These are phyloP conservation scores for Siderastrea siderea DNA, from an alignment of 92 coral and sea anemone genomes.

Conservation along the genomic window DNA sequence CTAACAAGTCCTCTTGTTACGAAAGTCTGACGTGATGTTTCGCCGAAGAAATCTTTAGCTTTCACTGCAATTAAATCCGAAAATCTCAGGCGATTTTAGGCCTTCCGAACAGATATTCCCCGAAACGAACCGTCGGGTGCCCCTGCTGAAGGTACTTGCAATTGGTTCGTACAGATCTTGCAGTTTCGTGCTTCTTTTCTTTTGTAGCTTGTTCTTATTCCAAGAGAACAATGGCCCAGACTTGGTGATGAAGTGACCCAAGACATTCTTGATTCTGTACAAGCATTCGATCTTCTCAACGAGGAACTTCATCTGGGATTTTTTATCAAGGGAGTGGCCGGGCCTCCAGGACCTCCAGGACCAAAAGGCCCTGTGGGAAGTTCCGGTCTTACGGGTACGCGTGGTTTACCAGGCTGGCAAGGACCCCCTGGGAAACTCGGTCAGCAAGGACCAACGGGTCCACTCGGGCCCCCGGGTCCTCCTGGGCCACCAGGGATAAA, in stretches of 20 bases:
- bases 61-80: no score
- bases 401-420: slow-evolving; percentile 78
- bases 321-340: slow-evolving; percentile 87
- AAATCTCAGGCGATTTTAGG: no score
- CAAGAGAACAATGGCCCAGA: slow-evolving; percentile 78
- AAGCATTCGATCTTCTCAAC: slow-evolving; percentile 78
- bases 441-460: slow-evolving; percentile 78
- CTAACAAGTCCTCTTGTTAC: no score
- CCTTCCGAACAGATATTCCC: no score
- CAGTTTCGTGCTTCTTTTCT: background rate
- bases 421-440: slow-evolving; percentile 85
- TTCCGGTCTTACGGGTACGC: slow-evolving; percentile 73
- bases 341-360: slow-evolving; percentile 89
- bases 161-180: background rate
- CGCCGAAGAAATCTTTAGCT: no score
- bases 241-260: slow-evolving; percentile 87
- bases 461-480: slow-evolving; percentile 81
- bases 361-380: slow-evolving; percentile 83
- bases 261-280: slow-evolving; percentile 83
- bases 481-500: slow-evolving; percentile 78
- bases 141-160: no score
- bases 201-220: slow-evolving; percentile 30
- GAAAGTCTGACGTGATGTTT: no score
- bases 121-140: no score
- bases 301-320: slow-evolving; percentile 88